These are phyloP conservation scores for Sylvicola fuscatus DNA, from an alignment of 2,888 invertebrate species.

Conservation along the genomic window DNA sequence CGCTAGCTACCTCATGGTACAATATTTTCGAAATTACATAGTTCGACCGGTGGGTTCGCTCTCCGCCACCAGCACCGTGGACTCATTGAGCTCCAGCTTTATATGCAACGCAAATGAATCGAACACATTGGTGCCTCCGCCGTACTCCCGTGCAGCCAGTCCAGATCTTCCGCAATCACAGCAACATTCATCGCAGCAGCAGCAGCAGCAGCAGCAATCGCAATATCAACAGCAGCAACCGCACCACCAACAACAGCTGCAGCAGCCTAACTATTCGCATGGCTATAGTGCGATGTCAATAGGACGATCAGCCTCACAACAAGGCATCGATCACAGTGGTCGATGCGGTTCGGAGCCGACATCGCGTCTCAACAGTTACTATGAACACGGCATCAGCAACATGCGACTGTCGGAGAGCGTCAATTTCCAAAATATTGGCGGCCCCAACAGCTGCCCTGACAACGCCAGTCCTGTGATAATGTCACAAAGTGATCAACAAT, in stretches of 20 bases:
- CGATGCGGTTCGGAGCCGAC: constrained; percentile 1
- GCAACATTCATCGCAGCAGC: background rate
- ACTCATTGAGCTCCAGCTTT: constrained; percentile 71
- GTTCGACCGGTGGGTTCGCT: constrained; percentile 55
- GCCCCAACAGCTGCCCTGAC: constrained; percentile 4
- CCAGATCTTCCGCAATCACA: constrained; percentile 33
- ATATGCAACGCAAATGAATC: constrained; percentile 75
- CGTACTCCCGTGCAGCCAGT: constrained; percentile 61
- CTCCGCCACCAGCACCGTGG: constrained; percentile 68
- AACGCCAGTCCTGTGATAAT: constrained; percentile 6
- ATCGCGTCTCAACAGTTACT: constrained; percentile 1
- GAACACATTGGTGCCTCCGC: constrained; percentile 63
- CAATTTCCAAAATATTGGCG: constrained; percentile 12
- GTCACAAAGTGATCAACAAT: constrained; percentile 24
- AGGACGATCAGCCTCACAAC: no score
- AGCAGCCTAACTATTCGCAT: constrained; percentile 1
- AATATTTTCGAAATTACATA: constrained; percentile 62
- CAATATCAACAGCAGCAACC: background rate
- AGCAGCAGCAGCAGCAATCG: background rate
- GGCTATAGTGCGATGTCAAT: no score
- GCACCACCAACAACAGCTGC: constrained; percentile 2
- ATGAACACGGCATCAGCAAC: constrained; percentile 6
- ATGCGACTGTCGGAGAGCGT: constrained; percentile 17
- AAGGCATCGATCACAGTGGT: no score
- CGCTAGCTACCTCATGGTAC: constrained; percentile 64